Conservation (phyloP, 2,797 vertebrate genomes). For the Lepilemur ruficaudatus region DNA sequence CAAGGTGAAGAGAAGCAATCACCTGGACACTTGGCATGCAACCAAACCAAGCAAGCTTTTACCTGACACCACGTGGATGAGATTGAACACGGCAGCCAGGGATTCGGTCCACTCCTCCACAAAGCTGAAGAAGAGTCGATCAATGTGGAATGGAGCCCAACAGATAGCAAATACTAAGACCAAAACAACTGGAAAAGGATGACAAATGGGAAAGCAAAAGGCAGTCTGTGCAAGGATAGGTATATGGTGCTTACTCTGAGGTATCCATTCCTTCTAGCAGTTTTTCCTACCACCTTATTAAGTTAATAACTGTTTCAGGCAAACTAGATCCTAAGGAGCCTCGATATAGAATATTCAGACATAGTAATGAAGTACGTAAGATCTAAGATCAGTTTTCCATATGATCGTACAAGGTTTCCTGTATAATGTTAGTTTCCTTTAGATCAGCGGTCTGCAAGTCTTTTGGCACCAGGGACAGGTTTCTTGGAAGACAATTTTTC, state of each 20-base stretch:
- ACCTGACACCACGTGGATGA: slow-evolving; percentile 87
- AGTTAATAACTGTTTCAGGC: neutral
- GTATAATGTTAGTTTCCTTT: neutral
- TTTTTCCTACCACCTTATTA: neutral
- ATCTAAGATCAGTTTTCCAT: neutral
- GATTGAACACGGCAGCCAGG: slow-evolving; percentile 84
- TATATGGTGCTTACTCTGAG: neutral
- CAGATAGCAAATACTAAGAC: slow-evolving; percentile 86
- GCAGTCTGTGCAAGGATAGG: neutral
- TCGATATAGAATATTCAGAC: neutral
- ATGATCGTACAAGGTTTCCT: neutral
- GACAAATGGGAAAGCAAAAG: neutral
- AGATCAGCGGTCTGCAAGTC: neutral
- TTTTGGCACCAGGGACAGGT: too few species aligned
- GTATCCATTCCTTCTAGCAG: neutral
- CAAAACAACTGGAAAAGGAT: slow-evolving; percentile 79
- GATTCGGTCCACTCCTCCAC: slow-evolving; percentile 86
- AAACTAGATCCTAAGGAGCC: neutral
- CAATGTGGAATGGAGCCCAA: slow-evolving; percentile 87
- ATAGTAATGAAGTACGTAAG: neutral
- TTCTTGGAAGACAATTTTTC: too few species aligned
- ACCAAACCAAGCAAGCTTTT: slow-evolving; percentile 25
- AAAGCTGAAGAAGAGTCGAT: slow-evolving; percentile 88
- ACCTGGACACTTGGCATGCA: neutral
- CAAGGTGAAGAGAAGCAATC: neutral